Evolutionary conservation across 2,888 invertebrate species (phyloP), one percentile per base, ranked within the genome.

Genomic region (Vanessa cardui): DNA sequence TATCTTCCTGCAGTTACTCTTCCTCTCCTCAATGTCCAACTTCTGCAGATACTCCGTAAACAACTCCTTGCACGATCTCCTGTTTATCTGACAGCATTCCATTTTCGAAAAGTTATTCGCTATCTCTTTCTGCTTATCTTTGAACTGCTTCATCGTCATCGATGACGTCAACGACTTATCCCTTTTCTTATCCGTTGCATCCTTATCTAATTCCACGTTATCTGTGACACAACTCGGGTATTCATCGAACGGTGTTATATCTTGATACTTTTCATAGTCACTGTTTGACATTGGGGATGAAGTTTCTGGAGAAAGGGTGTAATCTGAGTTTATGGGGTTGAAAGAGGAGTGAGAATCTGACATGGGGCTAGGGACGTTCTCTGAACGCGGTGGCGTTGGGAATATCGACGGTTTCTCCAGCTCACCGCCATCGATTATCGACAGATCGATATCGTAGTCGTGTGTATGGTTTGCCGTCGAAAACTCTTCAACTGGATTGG

Each of bases 61-160:
- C 0, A 88, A 61, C n/a, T 85, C 83, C 50, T 82, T 85, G 54
- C 86, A 86, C 0, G 76, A 63, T 47, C 79, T 84, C 64, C 84
- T 77, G 1, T 78, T 79, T 0, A 76, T 67, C 58, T 83, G 80
- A 63, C 92, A 92, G 68, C 92, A 92, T 1, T 88, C 84, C 61
- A 78, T 84, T 74, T 88, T 89, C 0, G 87, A 82, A 65, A 86
- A 89, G 2, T 75, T 75, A 9, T 75, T 74, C 0, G 81, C 76
- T 2, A 91, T 80, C 64, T 89, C 88, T 70, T 87, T 91, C 72
- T 90, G 90, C 66, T 87, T 58, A 66, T 91, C 90, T 16, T 91
- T 91, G 59, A 85, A 90, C 45, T 87, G 85, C 64, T 90, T 80
- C 75, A 82, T 61, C 0, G 73, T 76, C 73, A 74, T 74, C 0